Conservation (phyloP, 2,888 invertebrate species). For the Lasioglossum lativentre region DNA sequence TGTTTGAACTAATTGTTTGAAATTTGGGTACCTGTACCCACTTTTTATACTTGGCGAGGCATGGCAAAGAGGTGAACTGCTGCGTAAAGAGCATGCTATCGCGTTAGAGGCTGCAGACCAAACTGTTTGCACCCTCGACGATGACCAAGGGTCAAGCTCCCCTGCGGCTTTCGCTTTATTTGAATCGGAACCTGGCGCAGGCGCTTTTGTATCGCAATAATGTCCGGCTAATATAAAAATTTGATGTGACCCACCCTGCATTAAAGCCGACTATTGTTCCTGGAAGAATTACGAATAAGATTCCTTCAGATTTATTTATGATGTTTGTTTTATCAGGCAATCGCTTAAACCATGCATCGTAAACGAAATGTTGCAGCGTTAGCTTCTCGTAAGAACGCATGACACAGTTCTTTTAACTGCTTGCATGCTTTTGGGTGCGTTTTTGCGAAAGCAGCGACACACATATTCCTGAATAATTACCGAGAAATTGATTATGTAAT, state of each 20-base stretch:
- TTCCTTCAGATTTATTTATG: not conserved
- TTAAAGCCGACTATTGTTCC: not conserved
- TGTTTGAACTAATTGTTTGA: not conserved
- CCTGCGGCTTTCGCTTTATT: slow-evolving; percentile 70
- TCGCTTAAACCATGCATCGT: not conserved
- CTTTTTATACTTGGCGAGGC: slow-evolving; percentile 82
- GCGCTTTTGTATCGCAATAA: slow-evolving; percentile 56
- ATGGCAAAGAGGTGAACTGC: slow-evolving; percentile 80
- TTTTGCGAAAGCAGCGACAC: not conserved
- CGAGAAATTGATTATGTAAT: not conserved
- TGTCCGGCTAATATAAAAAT: slow-evolving; percentile 32
- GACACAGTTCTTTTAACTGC: not conserved
- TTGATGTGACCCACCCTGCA: not conserved
- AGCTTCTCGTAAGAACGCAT: not conserved
- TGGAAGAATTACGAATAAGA: not conserved
- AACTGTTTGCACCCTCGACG: slow-evolving; percentile 77
- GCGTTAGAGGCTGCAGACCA: slow-evolving; percentile 66
- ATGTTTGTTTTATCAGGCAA: not conserved
- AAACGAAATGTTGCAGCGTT: not conserved
- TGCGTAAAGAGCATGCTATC: slow-evolving; percentile 82
- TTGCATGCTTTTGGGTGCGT: not conserved
- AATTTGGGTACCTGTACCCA: slow-evolving; percentile 69
- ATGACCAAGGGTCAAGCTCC: slow-evolving; percentile 84
- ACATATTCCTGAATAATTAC: not conserved
- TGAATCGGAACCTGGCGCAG: slow-evolving; percentile 68